Evolutionary conservation across 2,113 vertebrate species (phyloP).

Genomic region (Leptobrachium ailaonicum): DNA sequence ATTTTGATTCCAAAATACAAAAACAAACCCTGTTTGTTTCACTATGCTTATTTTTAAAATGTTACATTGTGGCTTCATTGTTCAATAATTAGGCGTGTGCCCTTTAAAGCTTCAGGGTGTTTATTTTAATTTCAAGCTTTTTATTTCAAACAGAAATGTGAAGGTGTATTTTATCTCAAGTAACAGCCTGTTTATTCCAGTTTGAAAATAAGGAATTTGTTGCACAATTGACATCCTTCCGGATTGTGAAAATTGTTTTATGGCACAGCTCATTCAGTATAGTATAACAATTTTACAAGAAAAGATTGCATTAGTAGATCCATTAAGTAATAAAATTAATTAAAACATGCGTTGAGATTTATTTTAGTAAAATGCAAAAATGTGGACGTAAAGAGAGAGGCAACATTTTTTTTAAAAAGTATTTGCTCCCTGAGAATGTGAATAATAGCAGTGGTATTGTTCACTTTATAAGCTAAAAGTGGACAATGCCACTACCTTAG

Average conservation of each 20-base stretch:
- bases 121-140: slow-evolving; percentile 4
- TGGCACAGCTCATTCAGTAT: too few species aligned
- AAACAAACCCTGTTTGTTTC: slow-evolving; percentile 4
- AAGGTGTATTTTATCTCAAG: slow-evolving; percentile 12
- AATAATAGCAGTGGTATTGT: too few species aligned
- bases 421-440: too few species aligned
- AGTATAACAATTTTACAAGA: too few species aligned
- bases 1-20: slow-evolving; percentile 1
- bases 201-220: neutral
- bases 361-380: too few species aligned
- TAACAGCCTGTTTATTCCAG: slow-evolving; percentile 18
- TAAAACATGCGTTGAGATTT: too few species aligned
- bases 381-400: too few species aligned
- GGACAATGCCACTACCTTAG: too few species aligned
- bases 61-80: slow-evolving; percentile 13
- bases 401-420: too few species aligned
- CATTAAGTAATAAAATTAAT: too few species aligned
- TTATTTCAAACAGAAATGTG: neutral
- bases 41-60: neutral
- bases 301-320: too few species aligned
- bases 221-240: neutral
- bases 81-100: neutral
- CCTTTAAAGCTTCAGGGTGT: neutral
- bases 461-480: too few species aligned
- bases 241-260: neutral